Evolutionary conservation across 1,140 invertebrate genomes (phyloP), one percentile per base, ranked within the genome.

Genomic region (Globodera rostochiensis): DNA sequence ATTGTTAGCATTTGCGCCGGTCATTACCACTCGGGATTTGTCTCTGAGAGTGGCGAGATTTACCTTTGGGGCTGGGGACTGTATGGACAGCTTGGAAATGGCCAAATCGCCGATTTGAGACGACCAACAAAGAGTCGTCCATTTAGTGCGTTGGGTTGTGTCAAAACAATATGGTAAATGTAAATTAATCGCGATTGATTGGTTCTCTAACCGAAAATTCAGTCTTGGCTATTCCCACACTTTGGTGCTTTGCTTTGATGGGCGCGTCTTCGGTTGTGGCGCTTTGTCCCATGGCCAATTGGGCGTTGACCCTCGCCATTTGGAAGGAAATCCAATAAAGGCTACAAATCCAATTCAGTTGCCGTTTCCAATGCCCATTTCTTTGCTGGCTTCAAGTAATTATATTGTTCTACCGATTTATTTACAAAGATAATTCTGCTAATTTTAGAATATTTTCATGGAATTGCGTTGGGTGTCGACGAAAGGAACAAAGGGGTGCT

Each of bases 21-120:
- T 6, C 87, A 87, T 80, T 87, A 88, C 60, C 88, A 87, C 71
- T 88, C 88, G 21, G 85, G 79, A n/a, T 67, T 86, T 15, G 21
- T 89, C 47, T 78, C 79, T 67, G 82, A 88, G 13, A 80, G 84
- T 6, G 80, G 79, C 50, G 77, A 82, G 53, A 80, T 87, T 4
- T 89, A 76, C 67, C 79, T 88, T 6, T 87, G 82, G 53, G 87
- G 87, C 71, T 87, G 87, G 87, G 86, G 70, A 66, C 57, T 89
- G 19, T 82, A 84, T 77, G 87, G 87, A 19, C 87, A 87, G 79
- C 81, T 87, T 19, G 87, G 75, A 13, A 70, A 45, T 8, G 57
- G 66, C 47, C 47, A 11, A 53, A 74, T 60, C 9, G 60, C 70
- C 36, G 73, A 87, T 78, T 70, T 53, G 13, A 36, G 45, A n/a